phyloP scores from a whole-genome alignment of 2,888 invertebrate species.

The Arenicola marina region DNA sequence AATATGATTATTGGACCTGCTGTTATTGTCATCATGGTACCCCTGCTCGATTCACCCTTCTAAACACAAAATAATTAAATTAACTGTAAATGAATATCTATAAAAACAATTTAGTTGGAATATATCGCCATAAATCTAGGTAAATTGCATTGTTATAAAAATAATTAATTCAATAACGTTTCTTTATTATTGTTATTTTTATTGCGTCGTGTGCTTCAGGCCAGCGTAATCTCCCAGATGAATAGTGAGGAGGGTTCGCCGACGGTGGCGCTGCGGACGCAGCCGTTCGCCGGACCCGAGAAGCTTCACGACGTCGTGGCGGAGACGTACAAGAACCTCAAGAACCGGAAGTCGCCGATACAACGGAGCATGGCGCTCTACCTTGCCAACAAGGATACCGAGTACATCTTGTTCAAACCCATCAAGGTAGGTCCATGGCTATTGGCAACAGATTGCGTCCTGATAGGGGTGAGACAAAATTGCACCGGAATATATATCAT shows the following conservation, averaged over 20 bases:
- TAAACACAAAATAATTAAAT: too few species aligned
- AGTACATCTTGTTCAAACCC: slow-evolving; percentile 93
- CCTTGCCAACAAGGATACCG: slow-evolving; percentile 93
- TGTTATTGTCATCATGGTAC: too few species aligned
- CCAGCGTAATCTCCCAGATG: slow-evolving; percentile 56
- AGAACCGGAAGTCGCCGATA: slow-evolving; percentile 76
- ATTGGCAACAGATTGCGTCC: too few species aligned
- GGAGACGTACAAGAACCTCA: slow-evolving; percentile 79
- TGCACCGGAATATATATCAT: too few species aligned
- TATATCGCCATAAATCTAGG: too few species aligned
- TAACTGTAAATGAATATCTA: too few species aligned
- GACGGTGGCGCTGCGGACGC: slow-evolving; percentile 62
- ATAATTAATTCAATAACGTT: neutral
- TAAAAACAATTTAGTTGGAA: too few species aligned
- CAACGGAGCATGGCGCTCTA: slow-evolving; percentile 93
- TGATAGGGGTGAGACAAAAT: too few species aligned
- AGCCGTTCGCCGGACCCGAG: slow-evolving; percentile 74
- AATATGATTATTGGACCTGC: too few species aligned
- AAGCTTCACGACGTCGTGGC: slow-evolving; percentile 74
- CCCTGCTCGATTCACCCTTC: too few species aligned
- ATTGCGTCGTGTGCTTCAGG: slow-evolving; percentile 46
- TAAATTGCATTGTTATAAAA: neutral
- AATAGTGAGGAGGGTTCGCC: slow-evolving; percentile 47
- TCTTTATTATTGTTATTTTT: neutral
- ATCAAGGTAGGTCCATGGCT: slow-evolving; percentile 71